phyloP scores from a whole-genome alignment of 2,888 invertebrate genomes.

The Leucophenga maculata region DNA sequence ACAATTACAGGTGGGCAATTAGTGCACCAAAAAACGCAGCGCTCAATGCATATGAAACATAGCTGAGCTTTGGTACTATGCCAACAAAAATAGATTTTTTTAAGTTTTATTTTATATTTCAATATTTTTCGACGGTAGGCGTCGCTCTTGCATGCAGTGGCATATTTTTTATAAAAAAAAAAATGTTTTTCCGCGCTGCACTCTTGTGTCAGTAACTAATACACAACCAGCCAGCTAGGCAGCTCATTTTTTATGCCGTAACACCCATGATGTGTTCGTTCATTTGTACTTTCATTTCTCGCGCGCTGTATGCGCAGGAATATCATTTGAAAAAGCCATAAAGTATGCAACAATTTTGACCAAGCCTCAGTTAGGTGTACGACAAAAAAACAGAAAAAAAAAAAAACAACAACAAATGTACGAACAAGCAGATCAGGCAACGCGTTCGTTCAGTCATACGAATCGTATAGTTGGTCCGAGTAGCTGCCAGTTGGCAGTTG shows the following conservation, averaged over 20 bases:
- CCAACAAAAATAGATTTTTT: neutral
- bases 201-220: conserved; percentile 20
- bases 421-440: neutral
- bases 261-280: conserved; percentile 4
- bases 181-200: neutral
- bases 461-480: too few species aligned
- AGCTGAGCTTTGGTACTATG: too few species aligned
- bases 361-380: conserved; percentile 27
- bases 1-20: too few species aligned
- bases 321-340: conserved; percentile 56
- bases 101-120: neutral
- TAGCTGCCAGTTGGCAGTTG: too few species aligned
- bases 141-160: conserved; percentile 2
- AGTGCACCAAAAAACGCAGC: neutral
- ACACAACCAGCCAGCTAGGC: neutral
- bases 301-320: conserved; percentile 44
- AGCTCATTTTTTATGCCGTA: conserved; percentile 21
- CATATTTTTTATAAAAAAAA: conserved; percentile 15
- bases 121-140: conserved; percentile 14
- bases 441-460: too few species aligned
- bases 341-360: conserved; percentile 58
- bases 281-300: too few species aligned
- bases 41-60: neutral
- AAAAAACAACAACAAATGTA: neutral
- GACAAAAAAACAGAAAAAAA: neutral